phyloP scores from a whole-genome alignment of 92 coral and sea anemone species.

The Meandrina meandrites region DNA sequence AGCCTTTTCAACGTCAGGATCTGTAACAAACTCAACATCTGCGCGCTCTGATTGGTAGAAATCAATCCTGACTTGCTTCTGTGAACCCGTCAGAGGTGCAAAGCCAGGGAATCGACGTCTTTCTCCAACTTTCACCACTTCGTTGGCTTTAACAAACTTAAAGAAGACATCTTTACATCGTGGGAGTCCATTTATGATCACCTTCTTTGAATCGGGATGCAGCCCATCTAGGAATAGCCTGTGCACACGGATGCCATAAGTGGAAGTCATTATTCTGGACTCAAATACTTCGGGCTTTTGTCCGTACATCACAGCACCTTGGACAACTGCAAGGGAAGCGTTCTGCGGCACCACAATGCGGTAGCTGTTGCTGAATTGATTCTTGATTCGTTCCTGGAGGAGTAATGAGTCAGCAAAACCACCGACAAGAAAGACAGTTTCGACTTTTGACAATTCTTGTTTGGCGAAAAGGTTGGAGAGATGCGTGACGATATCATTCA shows the following conservation, averaged over 20 bases:
- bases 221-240: constrained; percentile 48
- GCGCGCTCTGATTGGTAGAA: constrained; percentile 51
- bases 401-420: constrained; percentile 71
- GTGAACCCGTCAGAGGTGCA: constrained; percentile 52
- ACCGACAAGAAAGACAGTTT: constrained; percentile 68
- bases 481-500: constrained; percentile 46
- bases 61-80: constrained; percentile 52
- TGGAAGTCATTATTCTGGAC: constrained; percentile 52
- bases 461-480: constrained; percentile 43
- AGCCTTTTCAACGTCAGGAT: constrained; percentile 49
- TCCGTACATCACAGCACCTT: constrained; percentile 76
- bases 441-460: constrained; percentile 44
- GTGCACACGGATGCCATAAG: constrained; percentile 63
- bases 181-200: constrained; percentile 44
- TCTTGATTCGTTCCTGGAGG: constrained; percentile 46
- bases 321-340: constrained; percentile 64
- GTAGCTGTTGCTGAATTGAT: constrained; percentile 37
- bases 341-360: constrained; percentile 59
- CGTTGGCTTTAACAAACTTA: constrained; percentile 57
- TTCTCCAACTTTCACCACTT: constrained; percentile 59
- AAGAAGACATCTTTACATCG: constrained; percentile 69
- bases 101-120: constrained; percentile 48
- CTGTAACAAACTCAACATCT: constrained; percentile 60
- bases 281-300: constrained; percentile 61
- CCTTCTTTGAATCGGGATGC: constrained; percentile 57